phyloP scores from a whole-genome alignment of 2,888 invertebrate species.

The Pristionchus exspectatus region DNA sequence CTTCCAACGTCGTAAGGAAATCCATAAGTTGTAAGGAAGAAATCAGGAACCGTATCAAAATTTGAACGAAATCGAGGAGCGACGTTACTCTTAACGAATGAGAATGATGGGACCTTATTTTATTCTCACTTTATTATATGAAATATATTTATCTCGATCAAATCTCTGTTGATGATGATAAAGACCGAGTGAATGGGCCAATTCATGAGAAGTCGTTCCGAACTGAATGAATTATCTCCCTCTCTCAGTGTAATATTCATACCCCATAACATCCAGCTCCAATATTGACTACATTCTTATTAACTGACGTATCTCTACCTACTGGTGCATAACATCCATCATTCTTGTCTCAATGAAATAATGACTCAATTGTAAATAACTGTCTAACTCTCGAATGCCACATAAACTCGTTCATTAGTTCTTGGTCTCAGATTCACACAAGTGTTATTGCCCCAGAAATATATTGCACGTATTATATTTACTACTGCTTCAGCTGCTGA shows the following conservation, averaged over 20 bases:
- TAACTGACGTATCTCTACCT: conserved; percentile 10
- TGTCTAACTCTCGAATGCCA: conserved; percentile 11
- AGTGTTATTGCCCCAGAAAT: conserved; percentile 32
- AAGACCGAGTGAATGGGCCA: conserved; percentile 31
- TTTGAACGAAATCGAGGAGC: neutral
- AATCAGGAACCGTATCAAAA: conserved; percentile 9
- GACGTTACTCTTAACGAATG: neutral
- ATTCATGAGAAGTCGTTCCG: conserved; percentile 34
- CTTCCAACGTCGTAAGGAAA: conserved; percentile 27
- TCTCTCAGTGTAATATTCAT: too few species aligned
- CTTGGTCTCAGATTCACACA: neutral
- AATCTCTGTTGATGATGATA: conserved; percentile 39
- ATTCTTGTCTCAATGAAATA: neutral
- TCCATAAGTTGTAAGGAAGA: conserved; percentile 7
- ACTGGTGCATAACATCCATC: conserved; percentile 34
- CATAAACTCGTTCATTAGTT: conserved; percentile 18
- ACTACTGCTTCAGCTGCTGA: conserved; percentile 5
- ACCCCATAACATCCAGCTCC: conserved; percentile 34
- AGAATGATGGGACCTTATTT: too few species aligned
- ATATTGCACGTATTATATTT: conserved; percentile 2
- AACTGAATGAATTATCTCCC: neutral
- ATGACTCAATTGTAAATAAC: neutral
- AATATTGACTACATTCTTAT: conserved; percentile 32
- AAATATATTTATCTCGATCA: neutral
- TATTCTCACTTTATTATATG: neutral